Conservation (phyloP, 2,113 vertebrate species). For the Siniperca chuatsi region DNA sequence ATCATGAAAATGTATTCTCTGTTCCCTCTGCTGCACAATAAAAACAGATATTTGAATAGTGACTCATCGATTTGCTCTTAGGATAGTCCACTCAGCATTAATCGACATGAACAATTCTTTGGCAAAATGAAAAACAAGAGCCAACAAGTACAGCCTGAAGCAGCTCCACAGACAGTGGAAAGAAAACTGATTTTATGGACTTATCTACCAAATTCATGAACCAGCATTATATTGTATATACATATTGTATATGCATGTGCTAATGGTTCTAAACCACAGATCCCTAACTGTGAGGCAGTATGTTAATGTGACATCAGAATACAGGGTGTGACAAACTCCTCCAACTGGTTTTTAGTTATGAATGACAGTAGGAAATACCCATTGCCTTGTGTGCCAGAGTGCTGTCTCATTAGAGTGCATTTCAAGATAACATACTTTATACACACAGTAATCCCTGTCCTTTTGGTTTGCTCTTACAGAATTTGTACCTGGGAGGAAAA, state of each 20-base stretch:
- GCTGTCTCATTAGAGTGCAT: neutral
- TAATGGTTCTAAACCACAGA: neutral
- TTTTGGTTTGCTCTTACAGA: conserved; percentile 11
- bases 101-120: conserved; percentile 2
- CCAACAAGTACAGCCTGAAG: conserved; percentile 24
- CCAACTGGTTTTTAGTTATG: conserved; percentile 11
- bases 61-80: conserved; percentile 2
- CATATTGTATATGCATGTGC: neutral
- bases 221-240: conserved; percentile 14
- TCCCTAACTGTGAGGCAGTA: neutral
- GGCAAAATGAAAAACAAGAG: conserved; percentile 6
- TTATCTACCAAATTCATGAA: neutral
- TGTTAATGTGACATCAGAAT: conserved; percentile 12
- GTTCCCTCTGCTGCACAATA: neutral
- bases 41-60: neutral
- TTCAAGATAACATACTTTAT: conserved; percentile 12
- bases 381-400: neutral
- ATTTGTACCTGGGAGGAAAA: neutral
- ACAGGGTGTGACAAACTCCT: conserved; percentile 10
- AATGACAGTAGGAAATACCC: neutral
- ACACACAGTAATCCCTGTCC: neutral
- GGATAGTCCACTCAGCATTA: neutral
- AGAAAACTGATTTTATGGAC: conserved; percentile 2
- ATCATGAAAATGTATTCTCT: neutral
- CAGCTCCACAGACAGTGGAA: neutral